Conservation (phyloP, 1,140 invertebrate genomes). For the Asbolus verrucosus region DNA sequence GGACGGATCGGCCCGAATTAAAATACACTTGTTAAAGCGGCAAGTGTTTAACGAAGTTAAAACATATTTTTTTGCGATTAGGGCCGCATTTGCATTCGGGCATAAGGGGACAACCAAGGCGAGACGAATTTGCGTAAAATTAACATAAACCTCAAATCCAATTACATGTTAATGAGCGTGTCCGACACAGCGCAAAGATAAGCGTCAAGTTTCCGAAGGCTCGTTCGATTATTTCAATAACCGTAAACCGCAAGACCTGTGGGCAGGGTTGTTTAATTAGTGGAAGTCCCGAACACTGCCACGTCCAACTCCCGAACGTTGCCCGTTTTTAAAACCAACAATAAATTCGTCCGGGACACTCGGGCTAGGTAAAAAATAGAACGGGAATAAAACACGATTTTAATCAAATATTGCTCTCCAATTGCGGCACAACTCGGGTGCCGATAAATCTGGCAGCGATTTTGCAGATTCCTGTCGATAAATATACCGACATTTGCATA, state of each 20-base stretch:
- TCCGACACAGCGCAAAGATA: conserved; percentile 21
- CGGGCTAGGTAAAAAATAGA: not conserved
- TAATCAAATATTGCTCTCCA: conserved; percentile 13
- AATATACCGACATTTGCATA: conserved; percentile 11
- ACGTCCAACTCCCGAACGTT: not conserved
- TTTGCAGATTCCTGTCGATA: not conserved
- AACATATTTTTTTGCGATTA: conserved; percentile 6
- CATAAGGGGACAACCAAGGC: not conserved
- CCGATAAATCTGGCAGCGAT: conserved; percentile 6
- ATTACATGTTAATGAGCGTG: conserved; percentile 37
- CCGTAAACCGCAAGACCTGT: too few species aligned
- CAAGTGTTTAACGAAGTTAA: too few species aligned
- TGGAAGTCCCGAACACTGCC: not conserved
- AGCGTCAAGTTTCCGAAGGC: not conserved
- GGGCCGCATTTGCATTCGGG: conserved; percentile 12
- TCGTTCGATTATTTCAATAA: conserved; percentile 17
- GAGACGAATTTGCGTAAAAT: not conserved
- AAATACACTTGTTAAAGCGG: conserved; percentile 10
- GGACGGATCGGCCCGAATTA: conserved; percentile 22
- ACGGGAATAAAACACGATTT: conserved; percentile 4
- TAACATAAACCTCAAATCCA: conserved; percentile 30
- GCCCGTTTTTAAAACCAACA: conserved; percentile 2
- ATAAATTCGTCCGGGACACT: not conserved
- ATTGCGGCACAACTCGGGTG: not conserved
- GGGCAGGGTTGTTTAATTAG: conserved; percentile 19